Conservation (phyloP, 2,888 invertebrate genomes). For the Callimorpha dominula region DNA sequence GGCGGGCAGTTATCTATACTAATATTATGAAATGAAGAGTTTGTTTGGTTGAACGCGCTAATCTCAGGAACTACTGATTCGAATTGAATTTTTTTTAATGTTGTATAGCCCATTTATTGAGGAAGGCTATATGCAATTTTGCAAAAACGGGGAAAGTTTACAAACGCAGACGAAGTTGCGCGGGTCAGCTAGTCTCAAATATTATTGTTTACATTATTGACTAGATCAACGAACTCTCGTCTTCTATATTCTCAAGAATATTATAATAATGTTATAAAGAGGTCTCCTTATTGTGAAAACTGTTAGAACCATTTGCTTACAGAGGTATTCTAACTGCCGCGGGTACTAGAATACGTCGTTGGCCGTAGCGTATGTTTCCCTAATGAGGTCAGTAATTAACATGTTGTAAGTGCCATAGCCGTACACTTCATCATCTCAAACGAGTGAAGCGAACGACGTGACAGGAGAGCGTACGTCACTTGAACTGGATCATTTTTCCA, state of each 20-base stretch:
- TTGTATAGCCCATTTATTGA: too few relatives aligned
- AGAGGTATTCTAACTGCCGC: background rate
- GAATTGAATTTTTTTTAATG: too few relatives aligned
- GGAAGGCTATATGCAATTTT: too few relatives aligned
- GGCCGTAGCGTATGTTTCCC: constrained; percentile 21
- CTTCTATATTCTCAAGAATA: background rate
- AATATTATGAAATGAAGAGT: too few relatives aligned
- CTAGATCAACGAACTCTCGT: background rate
- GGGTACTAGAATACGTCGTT: constrained; percentile 29
- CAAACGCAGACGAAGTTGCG: too few relatives aligned
- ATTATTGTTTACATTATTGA: background rate
- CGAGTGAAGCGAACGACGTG: constrained; percentile 40
- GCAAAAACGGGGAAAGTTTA: too few relatives aligned
- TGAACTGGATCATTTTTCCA: constrained; percentile 63
- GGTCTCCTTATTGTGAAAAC: background rate
- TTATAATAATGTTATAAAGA: background rate
- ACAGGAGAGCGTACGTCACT: constrained; percentile 49
- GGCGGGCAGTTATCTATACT: too few relatives aligned
- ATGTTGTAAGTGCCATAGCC: constrained; percentile 49
- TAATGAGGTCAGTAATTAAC: constrained; percentile 64
- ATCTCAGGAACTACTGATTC: too few relatives aligned
- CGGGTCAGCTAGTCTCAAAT: too few relatives aligned
- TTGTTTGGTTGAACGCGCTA: too few relatives aligned
- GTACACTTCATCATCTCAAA: constrained; percentile 47
- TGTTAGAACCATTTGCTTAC: background rate